Percentiles rank a stretch among this genome's conserved stretches.
Evolutionary conservation across 2,888 invertebrate species (phyloP).

Genomic region (Oscheius myriophilus): DNA sequence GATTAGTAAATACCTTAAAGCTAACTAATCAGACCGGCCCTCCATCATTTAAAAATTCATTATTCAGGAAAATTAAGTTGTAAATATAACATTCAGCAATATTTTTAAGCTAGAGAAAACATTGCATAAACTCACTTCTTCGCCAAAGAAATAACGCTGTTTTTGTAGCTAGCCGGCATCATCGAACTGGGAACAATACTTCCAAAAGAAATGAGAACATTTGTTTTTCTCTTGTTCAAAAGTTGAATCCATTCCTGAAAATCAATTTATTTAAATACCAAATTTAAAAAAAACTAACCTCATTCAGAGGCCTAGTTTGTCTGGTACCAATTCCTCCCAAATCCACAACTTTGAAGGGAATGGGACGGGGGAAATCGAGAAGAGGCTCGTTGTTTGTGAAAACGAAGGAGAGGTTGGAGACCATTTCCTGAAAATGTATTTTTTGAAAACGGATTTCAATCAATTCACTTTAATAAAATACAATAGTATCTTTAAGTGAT

Average conservation of each 20-base stretch:
- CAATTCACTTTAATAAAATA: too few relatives aligned
- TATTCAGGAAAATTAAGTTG: too few relatives aligned
- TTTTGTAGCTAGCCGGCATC: slow-evolving; percentile 20
- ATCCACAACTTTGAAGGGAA: slow-evolving; percentile 14
- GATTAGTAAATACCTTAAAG: too few relatives aligned
- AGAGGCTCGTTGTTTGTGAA: slow-evolving; percentile 22
- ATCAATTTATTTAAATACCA: background rate
- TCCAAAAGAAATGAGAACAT: slow-evolving; percentile 27
- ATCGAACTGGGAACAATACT: slow-evolving; percentile 17
- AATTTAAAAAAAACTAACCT: background rate
- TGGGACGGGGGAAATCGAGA: slow-evolving; percentile 23
- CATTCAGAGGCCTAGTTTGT: slow-evolving; percentile 6
- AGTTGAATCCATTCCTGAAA: slow-evolving; percentile 22
- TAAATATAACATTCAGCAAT: too few relatives aligned
- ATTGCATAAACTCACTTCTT: slow-evolving; percentile 15
- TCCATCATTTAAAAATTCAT: too few relatives aligned
- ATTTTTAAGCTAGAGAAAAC: too few relatives aligned
- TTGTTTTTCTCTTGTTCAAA: slow-evolving; percentile 10
- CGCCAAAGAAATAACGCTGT: slow-evolving; percentile 17
- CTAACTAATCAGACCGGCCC: too few relatives aligned
- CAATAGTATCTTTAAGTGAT: too few relatives aligned
- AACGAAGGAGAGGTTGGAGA: slow-evolving; percentile 22
- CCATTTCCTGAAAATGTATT: slow-evolving; percentile 5
- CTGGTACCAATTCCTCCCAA: slow-evolving; percentile 25
- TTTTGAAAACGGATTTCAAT: background rate